Percentiles rank a stretch among this genome's conserved stretches.
These are phyloP conservation scores for Thryonomys swinderianus DNA, from an alignment of 2,113 vertebrate genomes.

Conservation along the genomic window DNA sequence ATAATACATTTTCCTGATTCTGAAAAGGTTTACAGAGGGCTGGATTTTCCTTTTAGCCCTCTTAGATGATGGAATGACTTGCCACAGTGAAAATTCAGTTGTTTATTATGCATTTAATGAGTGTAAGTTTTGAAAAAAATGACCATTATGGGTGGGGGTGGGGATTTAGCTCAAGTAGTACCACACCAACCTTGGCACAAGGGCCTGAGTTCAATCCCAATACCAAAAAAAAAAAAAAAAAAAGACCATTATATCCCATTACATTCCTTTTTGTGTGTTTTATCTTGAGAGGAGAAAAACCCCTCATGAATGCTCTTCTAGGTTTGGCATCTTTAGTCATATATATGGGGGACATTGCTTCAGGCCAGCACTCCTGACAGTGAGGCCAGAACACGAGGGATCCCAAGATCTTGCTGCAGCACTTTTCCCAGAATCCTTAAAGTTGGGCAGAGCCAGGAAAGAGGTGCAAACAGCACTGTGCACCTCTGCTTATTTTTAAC, in stretches of 20 bases:
- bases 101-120: background rate
- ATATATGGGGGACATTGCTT: no score
- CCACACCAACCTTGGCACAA: no score
- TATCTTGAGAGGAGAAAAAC: background rate
- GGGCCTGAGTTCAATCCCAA: no score
- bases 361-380: background rate
- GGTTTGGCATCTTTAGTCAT: background rate
- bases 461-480: background rate
- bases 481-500: conserved; percentile 15
- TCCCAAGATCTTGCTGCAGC: background rate
- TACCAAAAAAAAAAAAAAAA: no score
- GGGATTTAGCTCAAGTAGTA: no score
- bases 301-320: background rate
- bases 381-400: background rate
- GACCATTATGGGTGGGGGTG: no score
- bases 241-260: background rate
- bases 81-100: conserved; percentile 3
- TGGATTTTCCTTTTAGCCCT: background rate
- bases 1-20: background rate
- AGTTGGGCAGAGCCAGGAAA: background rate
- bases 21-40: background rate
- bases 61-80: background rate
- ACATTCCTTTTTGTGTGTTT: background rate
- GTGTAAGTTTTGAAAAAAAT: background rate
- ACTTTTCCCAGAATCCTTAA: background rate